Conservation (phyloP, 2,888 invertebrate species). For the Tachina fera region DNA sequence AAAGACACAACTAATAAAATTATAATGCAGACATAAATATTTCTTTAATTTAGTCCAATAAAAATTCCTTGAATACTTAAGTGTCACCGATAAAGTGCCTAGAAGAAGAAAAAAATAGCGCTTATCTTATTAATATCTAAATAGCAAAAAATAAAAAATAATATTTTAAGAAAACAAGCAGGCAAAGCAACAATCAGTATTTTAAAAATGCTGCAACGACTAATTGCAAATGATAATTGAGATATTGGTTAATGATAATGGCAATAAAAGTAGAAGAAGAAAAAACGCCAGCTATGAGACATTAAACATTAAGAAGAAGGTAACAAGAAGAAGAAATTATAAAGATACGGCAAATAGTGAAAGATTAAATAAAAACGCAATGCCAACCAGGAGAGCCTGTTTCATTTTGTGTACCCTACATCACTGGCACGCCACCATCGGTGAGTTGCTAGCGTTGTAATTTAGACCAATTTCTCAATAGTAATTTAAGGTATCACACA, state of each 20-base stretch:
- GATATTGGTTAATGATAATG: slow-evolving; percentile 69
- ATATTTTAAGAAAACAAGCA: slow-evolving; percentile 6
- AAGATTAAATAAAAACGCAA: slow-evolving; percentile 36
- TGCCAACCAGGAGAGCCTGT: slow-evolving; percentile 12
- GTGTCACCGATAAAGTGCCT: slow-evolving; percentile 23
- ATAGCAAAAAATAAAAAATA: slow-evolving; percentile 25
- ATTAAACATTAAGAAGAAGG: slow-evolving; percentile 15
- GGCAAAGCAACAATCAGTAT: slow-evolving; percentile 26
- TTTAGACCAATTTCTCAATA: neutral
- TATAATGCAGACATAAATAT: neutral
- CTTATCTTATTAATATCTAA: slow-evolving; percentile 62
- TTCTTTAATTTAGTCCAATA: slow-evolving; percentile 26
- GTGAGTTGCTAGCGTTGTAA: neutral
- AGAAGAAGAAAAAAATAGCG: neutral
- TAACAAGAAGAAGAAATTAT: neutral
- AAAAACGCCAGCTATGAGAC: slow-evolving; percentile 10
- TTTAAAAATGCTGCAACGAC: slow-evolving; percentile 63
- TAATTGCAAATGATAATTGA: slow-evolving; percentile 73
- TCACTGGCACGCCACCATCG: neutral
- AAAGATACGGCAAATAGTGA: slow-evolving; percentile 35
- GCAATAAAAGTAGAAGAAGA: slow-evolving; percentile 41
- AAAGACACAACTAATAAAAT: neutral
- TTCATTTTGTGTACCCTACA: slow-evolving; percentile 16
- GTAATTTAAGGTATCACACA: too few relatives aligned
- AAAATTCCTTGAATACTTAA: slow-evolving; percentile 30